phyloP scores from a whole-genome alignment of 2,113 vertebrate species.

The Probosciger aterrimus region DNA sequence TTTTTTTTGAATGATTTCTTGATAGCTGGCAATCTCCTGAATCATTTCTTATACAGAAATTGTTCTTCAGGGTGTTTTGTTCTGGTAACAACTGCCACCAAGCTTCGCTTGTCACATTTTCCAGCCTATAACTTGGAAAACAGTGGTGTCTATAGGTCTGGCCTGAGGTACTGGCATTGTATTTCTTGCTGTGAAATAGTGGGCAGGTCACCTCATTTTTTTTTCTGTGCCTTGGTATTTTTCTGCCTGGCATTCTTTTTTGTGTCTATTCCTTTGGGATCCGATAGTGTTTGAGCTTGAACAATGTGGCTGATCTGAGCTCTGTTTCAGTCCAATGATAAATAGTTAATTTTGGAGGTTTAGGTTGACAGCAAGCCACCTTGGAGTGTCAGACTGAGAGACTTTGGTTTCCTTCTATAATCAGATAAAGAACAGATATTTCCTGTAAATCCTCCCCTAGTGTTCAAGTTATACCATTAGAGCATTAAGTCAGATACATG shows the following conservation, averaged over 20 bases:
- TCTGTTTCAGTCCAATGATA: not conserved
- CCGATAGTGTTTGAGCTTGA: not conserved
- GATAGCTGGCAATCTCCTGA: conserved; percentile 7
- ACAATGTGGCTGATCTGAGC: not conserved
- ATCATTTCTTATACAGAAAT: not conserved
- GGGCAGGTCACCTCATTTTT: not conserved
- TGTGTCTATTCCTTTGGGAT: not conserved
- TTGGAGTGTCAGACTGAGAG: not conserved
- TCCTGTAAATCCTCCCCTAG: conserved; percentile 33
- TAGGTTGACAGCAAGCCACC: conserved; percentile 25
- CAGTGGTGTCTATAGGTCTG: not conserved
- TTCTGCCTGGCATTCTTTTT: not conserved
- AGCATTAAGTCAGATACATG: conserved; percentile 45
- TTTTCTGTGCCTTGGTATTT: not conserved
- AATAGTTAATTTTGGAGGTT: conserved; percentile 53
- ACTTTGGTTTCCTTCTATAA: conserved; percentile 40
- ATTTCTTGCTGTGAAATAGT: not conserved
- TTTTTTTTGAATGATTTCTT: not conserved
- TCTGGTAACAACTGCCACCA: not conserved
- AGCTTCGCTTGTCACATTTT: not conserved
- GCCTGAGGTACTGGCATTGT: not conserved
- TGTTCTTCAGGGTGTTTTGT: not conserved
- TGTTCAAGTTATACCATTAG: conserved; percentile 17
- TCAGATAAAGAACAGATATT: conserved; percentile 57
- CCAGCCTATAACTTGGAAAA: not conserved